Evolutionary conservation across 1,140 invertebrate genomes (phyloP).

Genomic region (Lepidotrigona ventralis): DNA sequence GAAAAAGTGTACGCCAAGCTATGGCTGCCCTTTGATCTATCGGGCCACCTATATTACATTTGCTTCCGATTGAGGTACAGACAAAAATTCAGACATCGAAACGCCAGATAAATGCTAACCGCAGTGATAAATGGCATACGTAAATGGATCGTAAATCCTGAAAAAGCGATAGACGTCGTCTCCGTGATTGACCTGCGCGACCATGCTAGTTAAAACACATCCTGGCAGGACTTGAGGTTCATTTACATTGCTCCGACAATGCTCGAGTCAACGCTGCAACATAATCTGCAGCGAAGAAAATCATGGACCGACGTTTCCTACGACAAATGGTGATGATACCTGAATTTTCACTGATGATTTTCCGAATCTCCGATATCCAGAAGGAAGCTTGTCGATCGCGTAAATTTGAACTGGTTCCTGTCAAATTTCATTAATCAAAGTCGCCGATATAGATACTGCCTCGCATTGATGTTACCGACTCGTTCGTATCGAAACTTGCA

Average conservation of each 20-base stretch:
- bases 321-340: neutral
- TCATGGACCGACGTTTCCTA: neutral
- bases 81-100: constrained; percentile 41
- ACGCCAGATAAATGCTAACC: constrained; percentile 41
- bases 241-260: neutral
- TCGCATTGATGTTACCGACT: too few species aligned
- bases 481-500: neutral
- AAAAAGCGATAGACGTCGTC: constrained; percentile 12
- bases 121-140: constrained; percentile 18
- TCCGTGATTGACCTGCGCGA: neutral
- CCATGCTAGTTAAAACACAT: constrained; percentile 10
- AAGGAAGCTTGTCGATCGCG: neutral
- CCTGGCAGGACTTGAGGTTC: neutral
- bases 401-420: neutral
- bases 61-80: constrained; percentile 29
- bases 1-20: neutral
- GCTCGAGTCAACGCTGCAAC: neutral
- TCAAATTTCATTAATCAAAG: neutral
- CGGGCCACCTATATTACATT: neutral
- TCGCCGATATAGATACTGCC: neutral
- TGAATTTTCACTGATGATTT: neutral
- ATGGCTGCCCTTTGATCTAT: constrained; percentile 21
- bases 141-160: constrained; percentile 41
- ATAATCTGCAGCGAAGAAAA: neutral
- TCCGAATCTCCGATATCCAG: neutral